Percentiles rank a stretch among this genome's conserved stretches.
These are phyloP conservation scores for Metallyticus violacea DNA, from an alignment of 2,888 invertebrate genomes.

Conservation along the genomic window DNA sequence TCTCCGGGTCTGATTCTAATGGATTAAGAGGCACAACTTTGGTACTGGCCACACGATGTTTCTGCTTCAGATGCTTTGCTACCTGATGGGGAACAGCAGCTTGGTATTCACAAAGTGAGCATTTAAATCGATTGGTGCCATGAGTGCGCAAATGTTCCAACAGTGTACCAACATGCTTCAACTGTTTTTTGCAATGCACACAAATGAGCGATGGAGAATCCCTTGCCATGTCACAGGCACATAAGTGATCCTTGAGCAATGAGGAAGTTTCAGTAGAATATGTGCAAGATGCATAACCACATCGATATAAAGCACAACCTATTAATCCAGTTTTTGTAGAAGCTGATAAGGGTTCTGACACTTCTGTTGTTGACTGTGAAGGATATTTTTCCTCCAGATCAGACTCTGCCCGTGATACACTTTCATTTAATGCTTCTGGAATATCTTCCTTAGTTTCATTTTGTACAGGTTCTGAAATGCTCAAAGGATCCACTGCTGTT, in stretches of 20 bases:
- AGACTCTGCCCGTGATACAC: background rate
- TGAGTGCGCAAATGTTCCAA: constrained; percentile 60
- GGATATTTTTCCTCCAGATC: background rate
- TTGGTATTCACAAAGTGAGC: constrained; percentile 56
- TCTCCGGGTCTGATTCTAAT: constrained; percentile 47
- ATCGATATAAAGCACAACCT: constrained; percentile 52
- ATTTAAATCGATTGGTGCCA: constrained; percentile 56
- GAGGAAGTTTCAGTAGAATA: constrained; percentile 42
- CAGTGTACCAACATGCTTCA: constrained; percentile 41
- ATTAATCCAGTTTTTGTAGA: constrained; percentile 41
- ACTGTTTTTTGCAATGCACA: constrained; percentile 50
- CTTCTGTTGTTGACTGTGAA: background rate
- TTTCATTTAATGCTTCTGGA: background rate
- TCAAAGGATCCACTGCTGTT: constrained; percentile 35
- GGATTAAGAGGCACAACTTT: constrained; percentile 43
- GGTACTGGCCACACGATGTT: constrained; percentile 46
- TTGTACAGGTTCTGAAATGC: background rate
- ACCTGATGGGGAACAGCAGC: constrained; percentile 40
- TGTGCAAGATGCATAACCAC: constrained; percentile 50
- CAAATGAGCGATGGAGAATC: constrained; percentile 48
- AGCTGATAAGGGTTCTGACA: background rate
- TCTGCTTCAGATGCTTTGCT: constrained; percentile 52
- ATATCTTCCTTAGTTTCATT: background rate
- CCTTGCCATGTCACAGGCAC: constrained; percentile 41
- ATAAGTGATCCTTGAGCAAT: constrained; percentile 44